Evolutionary conservation across 1,140 invertebrate species (phyloP).

Genomic region (Caerostris darwini): DNA sequence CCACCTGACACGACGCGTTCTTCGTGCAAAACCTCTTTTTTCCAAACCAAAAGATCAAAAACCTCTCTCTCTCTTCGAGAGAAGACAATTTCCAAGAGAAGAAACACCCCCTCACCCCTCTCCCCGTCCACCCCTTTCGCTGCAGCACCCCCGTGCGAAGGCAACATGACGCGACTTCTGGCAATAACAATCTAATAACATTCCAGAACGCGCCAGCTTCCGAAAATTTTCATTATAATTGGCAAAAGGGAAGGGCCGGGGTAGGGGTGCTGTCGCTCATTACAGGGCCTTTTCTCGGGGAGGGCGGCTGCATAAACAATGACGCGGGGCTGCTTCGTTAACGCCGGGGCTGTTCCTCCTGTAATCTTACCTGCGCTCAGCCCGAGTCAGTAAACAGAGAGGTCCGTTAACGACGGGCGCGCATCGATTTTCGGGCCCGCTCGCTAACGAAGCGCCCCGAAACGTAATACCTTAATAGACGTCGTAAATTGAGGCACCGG

Average conservation of each 20-base stretch:
- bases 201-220: constrained; percentile 35
- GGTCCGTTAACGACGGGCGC: constrained; percentile 62
- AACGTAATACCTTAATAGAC: constrained; percentile 77
- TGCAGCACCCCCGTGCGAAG: not conserved
- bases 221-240: constrained; percentile 74
- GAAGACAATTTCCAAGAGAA: not conserved
- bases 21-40: not conserved
- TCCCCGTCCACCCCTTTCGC: not conserved
- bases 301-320: constrained; percentile 71
- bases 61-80: not conserved
- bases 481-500: constrained; percentile 75
- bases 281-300: constrained; percentile 6
- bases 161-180: constrained; percentile 21
- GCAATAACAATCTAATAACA: constrained; percentile 74
- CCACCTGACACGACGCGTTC: not conserved
- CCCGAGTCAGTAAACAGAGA: constrained; percentile 76
- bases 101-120: no score
- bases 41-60: constrained; percentile 3
- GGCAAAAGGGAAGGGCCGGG: constrained; percentile 57
- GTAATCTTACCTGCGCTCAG: constrained; percentile 75
- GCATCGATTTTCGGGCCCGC: constrained; percentile 26
- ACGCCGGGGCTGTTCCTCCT: constrained; percentile 39
- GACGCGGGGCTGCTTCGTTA: constrained; percentile 67
- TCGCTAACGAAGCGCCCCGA: constrained; percentile 70
- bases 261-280: constrained; percentile 24